Evolutionary conservation across 92 coral and sea anemone genomes (phyloP).

Genomic region (Epizoanthus scotinus): DNA sequence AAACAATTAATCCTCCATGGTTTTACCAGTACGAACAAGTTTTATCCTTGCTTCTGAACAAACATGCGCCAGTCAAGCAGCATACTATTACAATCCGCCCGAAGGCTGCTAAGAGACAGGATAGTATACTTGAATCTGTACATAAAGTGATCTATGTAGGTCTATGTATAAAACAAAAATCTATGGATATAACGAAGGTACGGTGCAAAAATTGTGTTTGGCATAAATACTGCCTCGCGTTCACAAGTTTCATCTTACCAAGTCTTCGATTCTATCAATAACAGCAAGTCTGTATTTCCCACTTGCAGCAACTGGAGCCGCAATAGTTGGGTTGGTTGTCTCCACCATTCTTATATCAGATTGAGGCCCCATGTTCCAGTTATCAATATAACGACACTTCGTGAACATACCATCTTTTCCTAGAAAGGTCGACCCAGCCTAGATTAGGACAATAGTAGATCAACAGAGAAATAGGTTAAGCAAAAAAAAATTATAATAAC

Average conservation of each 20-base stretch:
- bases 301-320: neutral
- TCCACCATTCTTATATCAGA: neutral
- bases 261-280: constrained; percentile 1
- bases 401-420: neutral
- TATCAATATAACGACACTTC: constrained; percentile 3
- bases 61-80: constrained; percentile 29
- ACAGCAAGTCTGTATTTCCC: constrained; percentile 4
- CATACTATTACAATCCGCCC: constrained; percentile 33
- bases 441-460: no score
- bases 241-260: neutral
- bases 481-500: neutral
- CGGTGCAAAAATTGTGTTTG: no score
- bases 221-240: no score
- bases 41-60: constrained; percentile 6
- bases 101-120: no score
- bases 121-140: no score
- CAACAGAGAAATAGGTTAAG: neutral
- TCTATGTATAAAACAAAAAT: no score
- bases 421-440: no score
- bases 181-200: no score
- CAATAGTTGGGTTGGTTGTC: neutral
- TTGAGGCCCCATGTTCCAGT: constrained; percentile 8
- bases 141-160: no score
- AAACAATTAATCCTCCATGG: neutral
- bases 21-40: no score